Evolutionary conservation across 2,888 invertebrate genomes (phyloP).

Genomic region (Ornithoptera priamus): DNA sequence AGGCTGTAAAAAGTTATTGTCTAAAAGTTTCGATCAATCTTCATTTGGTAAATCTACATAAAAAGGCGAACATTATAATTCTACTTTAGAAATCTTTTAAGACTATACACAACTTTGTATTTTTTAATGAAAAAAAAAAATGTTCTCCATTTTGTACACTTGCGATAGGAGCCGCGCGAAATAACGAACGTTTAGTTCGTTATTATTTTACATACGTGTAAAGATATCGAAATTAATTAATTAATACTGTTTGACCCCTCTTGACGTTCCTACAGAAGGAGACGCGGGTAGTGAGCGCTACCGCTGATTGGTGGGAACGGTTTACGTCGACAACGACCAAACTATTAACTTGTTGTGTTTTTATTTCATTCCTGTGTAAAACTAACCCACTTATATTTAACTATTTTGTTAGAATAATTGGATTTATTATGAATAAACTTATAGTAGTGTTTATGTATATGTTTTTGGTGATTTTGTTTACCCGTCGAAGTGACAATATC

Average conservation of each 20-base stretch:
- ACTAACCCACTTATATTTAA: constrained; percentile 11
- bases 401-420: background rate
- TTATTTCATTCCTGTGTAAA: constrained; percentile 18
- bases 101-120: constrained; percentile 38
- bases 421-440: too few species aligned
- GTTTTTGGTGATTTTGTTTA: too few species aligned
- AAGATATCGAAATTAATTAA: constrained; percentile 70
- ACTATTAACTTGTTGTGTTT: background rate
- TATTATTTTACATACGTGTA: constrained; percentile 53
- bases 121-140: constrained; percentile 37
- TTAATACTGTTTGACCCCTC: constrained; percentile 76
- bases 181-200: constrained; percentile 40
- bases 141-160: constrained; percentile 40
- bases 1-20: constrained; percentile 77
- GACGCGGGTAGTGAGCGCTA: constrained; percentile 43
- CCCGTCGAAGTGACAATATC: too few species aligned
- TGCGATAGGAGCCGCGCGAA: constrained; percentile 51
- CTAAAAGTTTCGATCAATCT: constrained; percentile 70
- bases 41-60: constrained; percentile 57
- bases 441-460: too few species aligned
- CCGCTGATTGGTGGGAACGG: constrained; percentile 40
- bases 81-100: constrained; percentile 50
- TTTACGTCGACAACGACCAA: constrained; percentile 1
- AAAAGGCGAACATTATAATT: constrained; percentile 46
- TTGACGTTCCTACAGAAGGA: constrained; percentile 46